These are phyloP conservation scores for Agrotis exclamationis DNA, from an alignment of 2,888 invertebrate genomes.

Conservation along the genomic window DNA sequence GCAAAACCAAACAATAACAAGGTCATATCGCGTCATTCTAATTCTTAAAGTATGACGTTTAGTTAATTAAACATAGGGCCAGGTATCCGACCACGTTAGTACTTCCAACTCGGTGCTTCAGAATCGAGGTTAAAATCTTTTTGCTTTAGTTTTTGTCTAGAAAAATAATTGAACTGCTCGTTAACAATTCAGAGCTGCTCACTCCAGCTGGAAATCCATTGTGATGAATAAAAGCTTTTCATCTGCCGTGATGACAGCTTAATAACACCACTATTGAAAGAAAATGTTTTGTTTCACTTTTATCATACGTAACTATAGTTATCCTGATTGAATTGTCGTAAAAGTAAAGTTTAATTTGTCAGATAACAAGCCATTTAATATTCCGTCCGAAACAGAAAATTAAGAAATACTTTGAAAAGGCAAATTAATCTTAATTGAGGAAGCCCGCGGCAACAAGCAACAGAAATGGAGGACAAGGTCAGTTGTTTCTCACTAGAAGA, in stretches of 20 bases:
- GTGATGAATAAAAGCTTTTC: slow-evolving; percentile 16
- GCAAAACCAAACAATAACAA: too few species aligned
- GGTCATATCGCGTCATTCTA: too few species aligned
- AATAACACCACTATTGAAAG: neutral
- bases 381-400: neutral
- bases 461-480: neutral
- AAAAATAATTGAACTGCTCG: slow-evolving; percentile 1
- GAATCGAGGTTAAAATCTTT: neutral
- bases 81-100: neutral
- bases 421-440: slow-evolving; percentile 32
- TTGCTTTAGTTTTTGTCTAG: neutral
- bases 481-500: neutral
- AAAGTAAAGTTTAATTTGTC: neutral
- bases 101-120: neutral
- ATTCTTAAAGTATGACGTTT: too few species aligned
- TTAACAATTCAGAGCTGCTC: neutral
- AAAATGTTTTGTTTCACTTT: slow-evolving; percentile 10
- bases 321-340: neutral
- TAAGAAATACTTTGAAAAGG: neutral
- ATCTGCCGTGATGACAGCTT: neutral
- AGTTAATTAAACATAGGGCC: too few species aligned
- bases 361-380: slow-evolving; percentile 13
- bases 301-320: neutral
- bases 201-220: slow-evolving; percentile 17
- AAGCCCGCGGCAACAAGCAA: neutral